Conservation (phyloP, 2,113 vertebrate species). For the Gobius niger region DNA sequence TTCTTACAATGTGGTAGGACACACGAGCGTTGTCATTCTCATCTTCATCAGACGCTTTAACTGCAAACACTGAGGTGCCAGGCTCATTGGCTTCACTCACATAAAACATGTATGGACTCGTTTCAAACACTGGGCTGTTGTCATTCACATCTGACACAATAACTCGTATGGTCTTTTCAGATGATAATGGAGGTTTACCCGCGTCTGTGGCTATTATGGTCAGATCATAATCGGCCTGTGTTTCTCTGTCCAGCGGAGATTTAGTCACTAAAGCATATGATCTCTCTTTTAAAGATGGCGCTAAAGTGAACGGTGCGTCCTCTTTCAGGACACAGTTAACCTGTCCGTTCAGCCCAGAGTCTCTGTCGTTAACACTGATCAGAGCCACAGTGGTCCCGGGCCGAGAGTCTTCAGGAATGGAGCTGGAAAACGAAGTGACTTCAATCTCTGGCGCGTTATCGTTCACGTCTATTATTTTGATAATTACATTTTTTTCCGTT, state of each 20-base stretch:
- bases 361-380: conserved; percentile 67
- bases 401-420: conserved; percentile 68
- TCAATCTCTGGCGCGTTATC: conserved; percentile 86
- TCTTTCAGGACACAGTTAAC: conserved; percentile 73
- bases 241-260: conserved; percentile 63
- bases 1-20: conserved; percentile 50
- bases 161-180: conserved; percentile 63
- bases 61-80: conserved; percentile 50
- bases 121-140: conserved; percentile 61
- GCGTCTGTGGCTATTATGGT: conserved; percentile 61
- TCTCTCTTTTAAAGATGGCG: conserved; percentile 54
- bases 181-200: conserved; percentile 58
- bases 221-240: conserved; percentile 51
- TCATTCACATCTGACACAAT: conserved; percentile 71
- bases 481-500: conserved; percentile 55
- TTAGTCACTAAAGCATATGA: conserved; percentile 65
- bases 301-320: conserved; percentile 57
- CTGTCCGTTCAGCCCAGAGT: conserved; percentile 69
- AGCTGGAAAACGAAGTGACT: conserved; percentile 85
- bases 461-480: conserved; percentile 68
- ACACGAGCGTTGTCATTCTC: conserved; percentile 58
- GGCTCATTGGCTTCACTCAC: conserved; percentile 64
- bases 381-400: conserved; percentile 66
- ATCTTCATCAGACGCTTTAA: conserved; percentile 65
- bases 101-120: conserved; percentile 45